Evolutionary conservation across 92 coral and sea anemone species (phyloP).

Genomic region (Muricea muricata): DNA sequence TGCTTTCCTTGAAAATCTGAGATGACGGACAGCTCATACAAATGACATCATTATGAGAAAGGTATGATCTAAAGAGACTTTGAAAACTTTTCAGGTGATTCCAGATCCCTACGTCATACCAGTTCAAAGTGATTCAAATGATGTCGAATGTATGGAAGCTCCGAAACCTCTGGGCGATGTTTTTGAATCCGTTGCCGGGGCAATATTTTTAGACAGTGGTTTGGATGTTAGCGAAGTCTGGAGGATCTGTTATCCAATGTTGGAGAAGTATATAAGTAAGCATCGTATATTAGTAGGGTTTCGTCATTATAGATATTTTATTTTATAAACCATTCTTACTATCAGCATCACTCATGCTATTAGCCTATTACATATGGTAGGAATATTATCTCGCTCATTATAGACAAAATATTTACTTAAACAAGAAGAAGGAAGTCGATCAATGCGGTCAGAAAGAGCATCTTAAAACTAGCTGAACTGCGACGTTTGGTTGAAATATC

Average conservation of each 20-base stretch:
- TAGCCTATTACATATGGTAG: too few relatives aligned
- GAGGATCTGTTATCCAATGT: slow-evolving; percentile 91
- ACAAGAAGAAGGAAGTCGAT: too few relatives aligned
- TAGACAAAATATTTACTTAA: too few relatives aligned
- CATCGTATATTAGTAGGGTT: background rate
- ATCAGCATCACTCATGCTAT: background rate
- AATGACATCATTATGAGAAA: too few relatives aligned
- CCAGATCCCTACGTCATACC: slow-evolving; percentile 83
- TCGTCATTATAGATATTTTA: background rate
- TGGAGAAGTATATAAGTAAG: slow-evolving; percentile 87
- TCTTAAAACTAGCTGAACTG: too few relatives aligned
- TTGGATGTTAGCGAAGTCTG: slow-evolving; percentile 83
- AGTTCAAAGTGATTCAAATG: slow-evolving; percentile 58
- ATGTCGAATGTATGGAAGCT: slow-evolving; percentile 83
- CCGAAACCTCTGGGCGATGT: slow-evolving; percentile 97
- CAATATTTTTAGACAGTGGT: slow-evolving; percentile 97
- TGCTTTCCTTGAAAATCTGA: too few relatives aligned
- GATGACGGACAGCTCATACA: too few relatives aligned
- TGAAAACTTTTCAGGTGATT: slow-evolving; percentile 78
- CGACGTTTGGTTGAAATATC: too few relatives aligned
- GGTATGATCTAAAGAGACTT: too few relatives aligned
- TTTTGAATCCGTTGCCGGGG: slow-evolving; percentile 98
- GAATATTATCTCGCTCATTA: too few relatives aligned
- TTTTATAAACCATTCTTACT: background rate
- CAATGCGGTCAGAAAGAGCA: too few relatives aligned